Evolutionary conservation across 2,888 invertebrate species (phyloP).

Genomic region (Ceraclea dissimilis): DNA sequence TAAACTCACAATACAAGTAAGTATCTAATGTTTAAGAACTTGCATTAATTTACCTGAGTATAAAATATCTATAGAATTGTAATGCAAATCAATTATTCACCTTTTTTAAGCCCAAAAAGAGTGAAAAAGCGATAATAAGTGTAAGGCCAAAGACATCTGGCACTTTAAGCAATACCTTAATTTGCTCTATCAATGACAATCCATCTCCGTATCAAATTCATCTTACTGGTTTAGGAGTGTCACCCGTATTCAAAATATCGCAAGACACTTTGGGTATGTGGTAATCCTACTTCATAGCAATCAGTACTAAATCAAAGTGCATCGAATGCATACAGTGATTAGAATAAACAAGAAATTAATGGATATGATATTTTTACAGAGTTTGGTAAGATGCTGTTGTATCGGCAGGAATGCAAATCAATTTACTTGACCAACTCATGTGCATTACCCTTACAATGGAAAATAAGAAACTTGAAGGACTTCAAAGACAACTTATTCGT

Average conservation of each 20-base stretch:
- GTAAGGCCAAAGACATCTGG: constrained; percentile 4
- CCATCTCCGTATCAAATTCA: constrained; percentile 6
- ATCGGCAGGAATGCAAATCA: constrained; percentile 6
- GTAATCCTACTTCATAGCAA: no score
- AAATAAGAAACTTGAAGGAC: constrained; percentile 9
- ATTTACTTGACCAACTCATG: constrained; percentile 8
- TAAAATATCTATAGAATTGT: no score
- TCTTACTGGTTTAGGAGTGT: constrained; percentile 6
- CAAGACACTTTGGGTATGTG: constrained; percentile 6
- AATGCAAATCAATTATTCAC: no score
- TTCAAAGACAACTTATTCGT: constrained; percentile 4
- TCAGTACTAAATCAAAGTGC: no score
- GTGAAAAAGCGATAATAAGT: constrained; percentile 1
- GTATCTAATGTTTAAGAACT: background rate
- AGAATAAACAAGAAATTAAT: no score
- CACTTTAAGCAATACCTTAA: background rate
- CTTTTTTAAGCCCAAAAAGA: background rate
- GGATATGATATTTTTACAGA: constrained; percentile 4
- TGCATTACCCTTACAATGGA: constrained; percentile 11
- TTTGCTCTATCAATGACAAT: constrained; percentile 13
- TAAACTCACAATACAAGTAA: background rate
- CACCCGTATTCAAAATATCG: constrained; percentile 1
- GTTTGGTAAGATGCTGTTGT: constrained; percentile 13
- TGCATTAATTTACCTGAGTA: no score
- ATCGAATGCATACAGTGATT: no score